Base-by-base conservation (phyloP, 2,797 vertebrate genomes). In the Margarornis squamiger region DNA sequence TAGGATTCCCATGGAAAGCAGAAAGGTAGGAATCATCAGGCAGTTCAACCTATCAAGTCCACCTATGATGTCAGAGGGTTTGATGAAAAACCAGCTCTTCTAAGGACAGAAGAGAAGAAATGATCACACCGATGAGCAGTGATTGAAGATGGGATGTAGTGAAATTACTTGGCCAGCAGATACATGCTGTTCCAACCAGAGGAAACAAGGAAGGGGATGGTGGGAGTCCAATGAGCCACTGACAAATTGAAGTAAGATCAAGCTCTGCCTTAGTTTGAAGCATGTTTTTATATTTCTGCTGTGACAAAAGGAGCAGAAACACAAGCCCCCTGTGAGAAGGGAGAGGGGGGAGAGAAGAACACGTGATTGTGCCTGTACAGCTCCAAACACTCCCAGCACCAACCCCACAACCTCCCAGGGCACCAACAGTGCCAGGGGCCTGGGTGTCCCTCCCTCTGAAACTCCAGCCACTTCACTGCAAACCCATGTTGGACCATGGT, bases 1-100 rank as follows among this genome's bases (percentile, higher is more conserved):
- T 66, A 70, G 72, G 41, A 92, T 77, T 94, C 81, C 66, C 51
- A 84, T 26, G 58, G 88, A 93, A 92, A 94, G 77, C 63, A 83
- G 75, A 86, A 86, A 83, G 57, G 71, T 14, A 54, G 62, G n/a
- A 68, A 58, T 62, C 49, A 51, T 66, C 61, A 58, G n/a, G 58
- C 52, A 83, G 65, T n/a, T 92, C 81, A 86, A 3, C 41, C 57
- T 41, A 62, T 57, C 71, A 65, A 67, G 73, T 61, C 49, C 41
- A 51, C 14, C 46, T 45, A 18, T 48, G 36, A 80, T 36, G 30
- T 51, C 77, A 71, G 46, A 24, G 62, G 46, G 22, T 58, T 54
- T 38, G 57, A 65, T 41, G 45, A 93, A 92, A 95, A 16, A 4
- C 9, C 68, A 95, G 12, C 27, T 85, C 15, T 61, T 49, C 20